A percentile compares a stretch with the other conserved stretches of the same genome.
Evolutionary conservation across 2,888 invertebrate genomes (phyloP).

Genomic region (Monopis laevigella): DNA sequence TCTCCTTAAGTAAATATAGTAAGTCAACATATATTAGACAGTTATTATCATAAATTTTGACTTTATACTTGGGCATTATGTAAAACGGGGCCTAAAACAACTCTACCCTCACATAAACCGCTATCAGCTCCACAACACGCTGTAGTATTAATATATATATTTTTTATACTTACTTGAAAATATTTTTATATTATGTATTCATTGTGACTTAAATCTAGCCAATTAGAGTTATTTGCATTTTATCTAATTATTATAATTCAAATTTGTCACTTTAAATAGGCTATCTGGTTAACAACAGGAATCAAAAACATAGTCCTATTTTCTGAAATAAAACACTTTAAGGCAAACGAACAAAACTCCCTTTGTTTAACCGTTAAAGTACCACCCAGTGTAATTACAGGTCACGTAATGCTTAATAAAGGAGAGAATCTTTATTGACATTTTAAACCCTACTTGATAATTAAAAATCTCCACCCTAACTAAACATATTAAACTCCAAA

Average conservation of each 20-base stretch:
- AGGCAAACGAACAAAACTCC: slow-evolving; percentile 6
- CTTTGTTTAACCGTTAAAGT: slow-evolving; percentile 5
- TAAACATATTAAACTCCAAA: too few relatives aligned
- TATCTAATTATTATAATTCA: too few relatives aligned
- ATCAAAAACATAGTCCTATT: slow-evolving; percentile 4
- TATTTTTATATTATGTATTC: too few relatives aligned
- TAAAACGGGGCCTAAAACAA: slow-evolving; percentile 52
- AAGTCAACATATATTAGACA: slow-evolving; percentile 13
- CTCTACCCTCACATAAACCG: slow-evolving; percentile 41
- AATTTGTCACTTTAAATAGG: too few relatives aligned
- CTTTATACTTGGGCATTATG: slow-evolving; percentile 31
- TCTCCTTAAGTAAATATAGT: too few relatives aligned
- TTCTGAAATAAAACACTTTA: slow-evolving; percentile 9
- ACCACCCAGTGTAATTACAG: slow-evolving; percentile 10
- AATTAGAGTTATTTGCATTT: too few relatives aligned
- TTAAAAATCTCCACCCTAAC: slow-evolving; percentile 5
- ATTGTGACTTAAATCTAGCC: too few relatives aligned
- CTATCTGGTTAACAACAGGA: background rate
- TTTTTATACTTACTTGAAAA: too few relatives aligned
- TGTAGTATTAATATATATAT: too few relatives aligned
- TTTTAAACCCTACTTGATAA: background rate
- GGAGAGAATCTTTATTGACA: slow-evolving; percentile 6
- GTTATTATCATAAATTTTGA: slow-evolving; percentile 14
- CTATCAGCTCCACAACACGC: slow-evolving; percentile 37
- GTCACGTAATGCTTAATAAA: slow-evolving; percentile 9